Evolutionary conservation across 2,797 vertebrate genomes (phyloP).

Genomic region (Gallirallus australis): DNA sequence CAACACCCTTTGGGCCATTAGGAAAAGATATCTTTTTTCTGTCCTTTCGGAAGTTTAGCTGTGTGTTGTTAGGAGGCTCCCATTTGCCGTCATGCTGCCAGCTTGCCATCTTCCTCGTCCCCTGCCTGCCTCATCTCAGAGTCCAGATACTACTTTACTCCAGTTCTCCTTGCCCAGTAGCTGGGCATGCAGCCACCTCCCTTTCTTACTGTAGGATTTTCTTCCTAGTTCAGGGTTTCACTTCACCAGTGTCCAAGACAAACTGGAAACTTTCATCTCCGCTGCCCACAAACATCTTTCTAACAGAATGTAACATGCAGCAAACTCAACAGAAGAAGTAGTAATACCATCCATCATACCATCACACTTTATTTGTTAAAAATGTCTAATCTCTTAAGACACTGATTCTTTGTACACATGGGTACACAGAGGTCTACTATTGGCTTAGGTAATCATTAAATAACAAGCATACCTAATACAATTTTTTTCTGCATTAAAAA

Average conservation of each 20-base stretch:
- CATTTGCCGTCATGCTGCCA: rapidly evolving
- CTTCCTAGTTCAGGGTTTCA: background rate
- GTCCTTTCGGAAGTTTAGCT: background rate
- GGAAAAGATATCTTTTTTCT: background rate
- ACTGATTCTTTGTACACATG: background rate
- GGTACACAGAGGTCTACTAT: background rate
- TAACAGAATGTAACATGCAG: background rate
- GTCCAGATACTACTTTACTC: no score
- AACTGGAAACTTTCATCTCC: background rate
- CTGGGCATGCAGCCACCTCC: background rate
- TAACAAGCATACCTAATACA: background rate
- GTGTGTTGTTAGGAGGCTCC: background rate
- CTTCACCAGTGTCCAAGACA: background rate
- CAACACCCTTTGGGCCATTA: rapidly evolving
- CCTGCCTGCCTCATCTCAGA: background rate
- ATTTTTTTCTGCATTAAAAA: background rate
- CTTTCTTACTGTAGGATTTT: background rate
- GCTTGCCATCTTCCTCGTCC: background rate
- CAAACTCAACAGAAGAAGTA: background rate
- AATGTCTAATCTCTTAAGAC: background rate
- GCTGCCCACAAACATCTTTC: background rate
- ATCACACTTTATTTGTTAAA: background rate
- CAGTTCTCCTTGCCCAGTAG: background rate
- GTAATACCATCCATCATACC: background rate
- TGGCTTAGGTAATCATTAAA: background rate